A percentile compares a stretch with the other conserved stretches of the same genome.
Conservation (phyloP, 2,888 invertebrate genomes). For the Coleophora deauratella region DNA sequence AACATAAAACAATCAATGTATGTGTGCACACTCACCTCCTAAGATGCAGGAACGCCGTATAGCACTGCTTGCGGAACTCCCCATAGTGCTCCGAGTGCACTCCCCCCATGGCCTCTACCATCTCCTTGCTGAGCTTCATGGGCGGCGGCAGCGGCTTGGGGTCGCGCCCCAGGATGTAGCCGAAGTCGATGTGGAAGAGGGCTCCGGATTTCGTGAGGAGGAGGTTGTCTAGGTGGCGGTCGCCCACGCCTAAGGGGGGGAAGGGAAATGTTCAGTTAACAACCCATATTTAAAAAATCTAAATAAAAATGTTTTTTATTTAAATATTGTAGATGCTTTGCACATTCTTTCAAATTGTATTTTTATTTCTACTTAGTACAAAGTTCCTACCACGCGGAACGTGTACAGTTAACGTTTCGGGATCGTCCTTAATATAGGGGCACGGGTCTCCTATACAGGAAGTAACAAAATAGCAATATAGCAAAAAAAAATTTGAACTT, state of each 20-base stretch:
- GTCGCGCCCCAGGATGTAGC: constrained; percentile 97
- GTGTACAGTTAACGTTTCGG: no score
- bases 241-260: constrained; percentile 86
- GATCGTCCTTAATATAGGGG: no score
- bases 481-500: no score
- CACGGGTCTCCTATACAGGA: no score
- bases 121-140: constrained; percentile 99
- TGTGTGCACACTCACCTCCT: constrained; percentile 78
- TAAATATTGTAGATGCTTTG: no score
- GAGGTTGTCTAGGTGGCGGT: constrained; percentile 97
- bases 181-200: constrained; percentile 98
- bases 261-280: background rate
- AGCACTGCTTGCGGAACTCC: constrained; percentile 94
- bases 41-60: constrained; percentile 96
- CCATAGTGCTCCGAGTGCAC: constrained; percentile 93
- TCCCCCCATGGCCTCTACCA: constrained; percentile 99
- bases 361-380: no score
- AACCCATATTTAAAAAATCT: no score
- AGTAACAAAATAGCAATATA: no score
- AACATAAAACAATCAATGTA: no score
- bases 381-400: no score
- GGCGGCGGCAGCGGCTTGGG: constrained; percentile 99
- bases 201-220: constrained; percentile 92
- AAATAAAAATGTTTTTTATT: no score
- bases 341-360: no score